A percentile compares a stretch with the other conserved stretches of the same genome.
phyloP scores from a whole-genome alignment of 2,888 invertebrate genomes.

The Hermaeophaga mercurialis region DNA sequence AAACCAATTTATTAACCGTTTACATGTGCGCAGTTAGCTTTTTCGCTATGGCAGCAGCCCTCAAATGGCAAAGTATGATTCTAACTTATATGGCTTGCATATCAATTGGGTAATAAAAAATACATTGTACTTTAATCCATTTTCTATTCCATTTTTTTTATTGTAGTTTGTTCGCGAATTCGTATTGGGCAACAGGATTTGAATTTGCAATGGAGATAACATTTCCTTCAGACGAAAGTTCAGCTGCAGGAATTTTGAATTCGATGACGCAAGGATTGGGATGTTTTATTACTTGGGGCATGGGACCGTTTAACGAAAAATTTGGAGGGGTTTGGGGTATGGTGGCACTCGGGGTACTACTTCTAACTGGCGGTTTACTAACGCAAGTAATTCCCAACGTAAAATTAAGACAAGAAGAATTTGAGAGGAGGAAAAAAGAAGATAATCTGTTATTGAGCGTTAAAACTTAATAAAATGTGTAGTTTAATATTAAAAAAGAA shows the following conservation, averaged over 20 bases:
- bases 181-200: slow-evolving; percentile 46
- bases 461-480: no score
- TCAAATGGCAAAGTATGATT: slow-evolving; percentile 30
- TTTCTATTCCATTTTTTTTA: no score
- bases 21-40: slow-evolving; percentile 31
- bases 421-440: slow-evolving; percentile 22
- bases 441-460: not conserved
- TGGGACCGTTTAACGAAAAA: slow-evolving; percentile 34
- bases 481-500: no score
- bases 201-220: slow-evolving; percentile 47
- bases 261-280: slow-evolving; percentile 45
- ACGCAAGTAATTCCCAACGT: slow-evolving; percentile 38
- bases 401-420: slow-evolving; percentile 39
- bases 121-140: no score
- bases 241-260: slow-evolving; percentile 45
- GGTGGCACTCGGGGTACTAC: slow-evolving; percentile 27
- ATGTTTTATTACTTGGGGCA: slow-evolving; percentile 37
- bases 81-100: slow-evolving; percentile 35
- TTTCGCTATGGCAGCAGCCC: slow-evolving; percentile 31
- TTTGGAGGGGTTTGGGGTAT: slow-evolving; percentile 28
- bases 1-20: slow-evolving; percentile 32
- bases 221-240: slow-evolving; percentile 46
- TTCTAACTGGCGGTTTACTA: slow-evolving; percentile 36
- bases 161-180: slow-evolving; percentile 43
- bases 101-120: slow-evolving; percentile 38